A percentile compares a stretch with the other conserved stretches of the same genome.
phyloP scores from a whole-genome alignment of 2,888 invertebrate species.

The Teinopalpus imperialis region DNA sequence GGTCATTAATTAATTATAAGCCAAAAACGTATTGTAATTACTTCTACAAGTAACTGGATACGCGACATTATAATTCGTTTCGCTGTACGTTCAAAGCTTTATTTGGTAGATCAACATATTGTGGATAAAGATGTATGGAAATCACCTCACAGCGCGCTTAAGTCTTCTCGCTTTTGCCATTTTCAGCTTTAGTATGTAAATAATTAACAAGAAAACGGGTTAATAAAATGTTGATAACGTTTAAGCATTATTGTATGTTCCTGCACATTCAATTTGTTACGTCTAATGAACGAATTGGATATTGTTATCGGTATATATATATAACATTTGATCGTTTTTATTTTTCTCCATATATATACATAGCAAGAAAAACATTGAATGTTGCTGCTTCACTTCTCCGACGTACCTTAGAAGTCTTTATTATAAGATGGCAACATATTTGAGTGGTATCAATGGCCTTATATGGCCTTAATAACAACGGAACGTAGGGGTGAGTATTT shows the following conservation, averaged over 20 bases:
- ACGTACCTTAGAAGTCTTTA: no score
- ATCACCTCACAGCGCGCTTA: not conserved
- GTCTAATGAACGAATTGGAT: no score
- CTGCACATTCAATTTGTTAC: no score
- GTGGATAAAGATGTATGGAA: constrained; percentile 4
- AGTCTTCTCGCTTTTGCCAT: constrained; percentile 1
- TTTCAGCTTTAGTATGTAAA: constrained; percentile 6
- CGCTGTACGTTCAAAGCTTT: constrained; percentile 12
- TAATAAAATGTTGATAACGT: constrained; percentile 4
- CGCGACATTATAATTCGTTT: constrained; percentile 16
- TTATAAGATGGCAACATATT: no score
- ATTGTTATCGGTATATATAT: not conserved
- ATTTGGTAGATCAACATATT: constrained; percentile 20
- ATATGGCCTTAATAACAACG: no score
- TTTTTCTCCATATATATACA: no score
- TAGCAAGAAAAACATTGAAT: no score
- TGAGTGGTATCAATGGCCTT: no score
- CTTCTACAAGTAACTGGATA: not conserved
- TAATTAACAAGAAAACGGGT: constrained; percentile 5
- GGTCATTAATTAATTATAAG: constrained; percentile 14
- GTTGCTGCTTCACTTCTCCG: no score
- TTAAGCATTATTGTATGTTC: not conserved
- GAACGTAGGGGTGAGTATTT: no score
- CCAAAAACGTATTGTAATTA: constrained; percentile 21
- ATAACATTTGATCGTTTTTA: not conserved